Base-by-base conservation (phyloP, 2,888 invertebrate species). In the Temnothorax rugatulus region DNA sequence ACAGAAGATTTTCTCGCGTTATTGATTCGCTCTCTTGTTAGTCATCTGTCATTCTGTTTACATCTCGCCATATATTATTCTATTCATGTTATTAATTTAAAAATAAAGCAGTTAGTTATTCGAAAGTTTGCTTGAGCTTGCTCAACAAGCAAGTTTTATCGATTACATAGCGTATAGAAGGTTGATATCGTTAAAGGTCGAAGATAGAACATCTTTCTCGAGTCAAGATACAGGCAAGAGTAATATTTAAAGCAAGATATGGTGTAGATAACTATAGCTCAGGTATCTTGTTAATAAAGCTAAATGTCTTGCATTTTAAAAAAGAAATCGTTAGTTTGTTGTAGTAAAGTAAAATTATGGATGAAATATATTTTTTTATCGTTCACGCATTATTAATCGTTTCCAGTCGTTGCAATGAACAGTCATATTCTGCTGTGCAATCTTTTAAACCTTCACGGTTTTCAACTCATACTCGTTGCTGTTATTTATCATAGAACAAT, bases 11-110 rank as follows among this genome's bases (percentile, higher is more conserved):
- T 71, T 73, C 71, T 59, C 59, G 38, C 59, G 73, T 81, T 73
- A 81, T 59, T 73, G 54, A 81, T 73, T 50, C 68, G 44, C 57
- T 68, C 69, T 34, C n/a, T 54, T 57, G 34, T 77, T 68, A 77
- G 7, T 44, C 13, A 29, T 57, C 29, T 68, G 66, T 57, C 7
- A 38, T 29, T 44, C 1, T 9, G 15, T 44, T 54, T 13, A 66
- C 15, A 38, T 64, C 25, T 64, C 25, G n/a, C 18, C 54, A 50
- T 11, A 41, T 57, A 69, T 15, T 8, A 69, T 41, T 59, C 21
- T 18, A 81, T 47, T 68, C 11, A 15, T 66, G 41, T 71, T 47
- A 59, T 68, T 68, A 77, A 54, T 66, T 66, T 18, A 52, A 54
- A 52, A 68, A n/a, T 29, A n/a, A 57, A 57, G 38, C 9, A 54